A percentile compares a stretch with the other conserved stretches of the same genome.
Evolutionary conservation across 2,888 invertebrate genomes (phyloP).

Genomic region (Slavum lentiscoides): DNA sequence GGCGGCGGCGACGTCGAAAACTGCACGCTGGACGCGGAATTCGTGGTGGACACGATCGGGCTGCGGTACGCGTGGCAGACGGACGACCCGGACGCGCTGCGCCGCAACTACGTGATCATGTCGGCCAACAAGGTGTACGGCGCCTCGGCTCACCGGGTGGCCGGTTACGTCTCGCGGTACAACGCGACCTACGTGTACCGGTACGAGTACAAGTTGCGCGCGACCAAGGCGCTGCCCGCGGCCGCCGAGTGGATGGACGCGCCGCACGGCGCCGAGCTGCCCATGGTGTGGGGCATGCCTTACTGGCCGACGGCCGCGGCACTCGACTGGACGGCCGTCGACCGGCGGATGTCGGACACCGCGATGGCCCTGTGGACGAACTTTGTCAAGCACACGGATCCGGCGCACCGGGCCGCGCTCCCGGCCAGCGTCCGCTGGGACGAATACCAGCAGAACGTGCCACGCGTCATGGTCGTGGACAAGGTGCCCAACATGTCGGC

Average conservation of each 20-base stretch:
- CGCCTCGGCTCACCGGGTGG: conserved; percentile 72
- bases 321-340: conserved; percentile 70
- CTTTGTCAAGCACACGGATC: conserved; percentile 74
- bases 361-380: conserved; percentile 81
- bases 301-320: conserved; percentile 68
- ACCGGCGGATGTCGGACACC: conserved; percentile 77
- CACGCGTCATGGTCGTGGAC: conserved; percentile 75
- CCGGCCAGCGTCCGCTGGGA: conserved; percentile 70
- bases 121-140: conserved; percentile 77
- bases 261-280: conserved; percentile 79
- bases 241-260: conserved; percentile 79
- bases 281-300: conserved; percentile 81
- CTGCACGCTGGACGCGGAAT: conserved; percentile 60
- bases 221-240: conserved; percentile 65
- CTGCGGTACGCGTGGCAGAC: conserved; percentile 75
- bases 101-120: conserved; percentile 72
- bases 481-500: conserved; percentile 75
- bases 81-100: conserved; percentile 65
- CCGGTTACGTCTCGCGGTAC: conserved; percentile 67
- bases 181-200: conserved; percentile 66
- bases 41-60: conserved; percentile 69
- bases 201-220: conserved; percentile 65
- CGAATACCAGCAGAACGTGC: conserved; percentile 68
- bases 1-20: conserved; percentile 58
- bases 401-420: conserved; percentile 54